Evolutionary conservation across 2,113 vertebrate species (phyloP), one percentile per base, ranked within the genome.

Genomic region (Stomatorhinus ivindoensis): DNA sequence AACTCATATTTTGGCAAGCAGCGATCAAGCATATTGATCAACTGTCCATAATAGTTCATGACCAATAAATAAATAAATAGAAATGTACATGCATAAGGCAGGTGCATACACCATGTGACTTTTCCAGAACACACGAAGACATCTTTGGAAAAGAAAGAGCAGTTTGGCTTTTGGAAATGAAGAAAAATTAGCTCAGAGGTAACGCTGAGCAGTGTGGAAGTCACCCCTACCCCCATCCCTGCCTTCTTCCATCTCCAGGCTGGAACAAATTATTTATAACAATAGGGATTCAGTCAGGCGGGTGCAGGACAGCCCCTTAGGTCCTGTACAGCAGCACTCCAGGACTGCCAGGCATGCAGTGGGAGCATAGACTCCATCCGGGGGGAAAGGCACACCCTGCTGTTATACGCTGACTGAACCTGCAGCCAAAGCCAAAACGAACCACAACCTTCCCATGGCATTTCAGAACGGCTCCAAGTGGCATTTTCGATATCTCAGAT

Each of bases 231-330:
- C 35, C 46, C 82, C 9, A 46, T 8, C 46, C 82, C 44, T 69
- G 61, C 10, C n/a, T 31, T 11, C 9, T 27, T 3, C n/a, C 10
- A 1, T 10, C 61, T 69, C 4, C 83, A 50, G 85, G 27, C 65
- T 87, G 89, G 48, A 76, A 65, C 86, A 86, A 90, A 47, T 90
- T 90, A 90, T 90, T 90, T 90, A 53, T 90, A 87, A 31, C 83
- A 69, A n/a, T 31, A 27, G n/a, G n/a, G 61, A 69, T 69, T 69
- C 27, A 69, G 61, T 69, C 61, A 46, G 17, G 48, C 19, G 61
- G 48, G 53, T 39, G 39, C 85, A 69, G 61, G n/a, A 27, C 27
- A 31, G 61, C n/a, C n/a, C 61, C 61, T 69, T 10, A 69, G 61
- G 61, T 69, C 61, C n/a, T 13, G 27, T 69, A 31, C 61, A 69